Base-by-base conservation (phyloP, 2,888 invertebrate genomes). In the Anodontia alba region DNA sequence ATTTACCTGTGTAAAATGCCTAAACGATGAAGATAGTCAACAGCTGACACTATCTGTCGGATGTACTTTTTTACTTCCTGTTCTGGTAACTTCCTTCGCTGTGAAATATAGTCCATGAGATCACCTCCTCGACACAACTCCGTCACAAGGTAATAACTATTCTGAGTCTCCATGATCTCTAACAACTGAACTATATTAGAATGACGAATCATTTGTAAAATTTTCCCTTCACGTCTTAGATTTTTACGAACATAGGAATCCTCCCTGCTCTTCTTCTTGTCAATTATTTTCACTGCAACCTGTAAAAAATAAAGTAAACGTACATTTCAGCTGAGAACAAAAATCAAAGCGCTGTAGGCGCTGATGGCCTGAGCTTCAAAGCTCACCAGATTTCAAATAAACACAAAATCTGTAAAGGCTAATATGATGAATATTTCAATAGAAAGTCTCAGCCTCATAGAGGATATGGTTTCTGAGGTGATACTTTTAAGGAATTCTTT, bases 81-180 rank as follows among this genome's bases (percentile, higher is more conserved):
- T 83, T 94, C 94, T 20, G 91, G 89, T 54, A 94, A 86, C 69
- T 88, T 84, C 82, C 91, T 90, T 76, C 88, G 89, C 78, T 87
- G 88, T 70, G 92, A 93, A 77, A 94, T 94, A 82, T 92, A 91
- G 80, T 93, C 93, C 93, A 94, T 93, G 31, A 94, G 87, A 85
- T 94, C 94, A 0, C 94, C 94, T 1, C 94, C 94, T 29, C 87
- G 82, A 84, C 94, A 94, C 43, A 93, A 84, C 81, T 94, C 94
- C 1, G 92, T 93, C 26, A 94, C 94, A 49, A 94, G 90, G 83
- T 94, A 94, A 84, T 94, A 94, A 73, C 92, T 91, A 83, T 94
- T 93, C 84, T 94, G 93, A 7, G 94, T 94, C 81, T 94, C 94
- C 93, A 94, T 92, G 10, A 94, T 90, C 77, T 94, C 94, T 46